Base-by-base conservation (phyloP, 2,888 invertebrate species). In the Drosophila prolongata region DNA sequence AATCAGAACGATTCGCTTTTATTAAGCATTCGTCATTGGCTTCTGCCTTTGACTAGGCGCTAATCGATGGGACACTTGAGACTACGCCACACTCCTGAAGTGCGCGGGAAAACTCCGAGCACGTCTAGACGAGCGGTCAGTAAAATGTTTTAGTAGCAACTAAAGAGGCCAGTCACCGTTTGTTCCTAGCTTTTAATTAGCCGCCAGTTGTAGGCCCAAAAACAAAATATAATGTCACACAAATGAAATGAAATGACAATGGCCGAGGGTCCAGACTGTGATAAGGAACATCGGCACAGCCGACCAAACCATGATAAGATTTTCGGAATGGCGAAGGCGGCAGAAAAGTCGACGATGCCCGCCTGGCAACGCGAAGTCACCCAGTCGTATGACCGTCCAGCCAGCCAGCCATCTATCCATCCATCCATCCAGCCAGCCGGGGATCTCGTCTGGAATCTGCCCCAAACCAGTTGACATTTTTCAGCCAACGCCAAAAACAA, bases 381-480 rank as follows among this genome's bases (percentile, higher is more conserved):
- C 44, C 42, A 37, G 19, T 44, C 14, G 16, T 11, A 30, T 8
- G 30, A 30, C 49, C 30, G 2, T 10, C 14, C 47, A 14, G 13
- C 35, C 34, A 43, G n/a, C 42, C 27, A 44, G 44, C 16, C 30
- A 16, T 16, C 16, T 16, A 16, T 1, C 16, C 30, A 11, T 11
- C 49, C 14, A 3, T 14, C 14, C 30, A 14, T 10, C 27, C 40
- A 43, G 16, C 42, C 27, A 46, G 46, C 13, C 34, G 56, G 59
- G 38, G n/a, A 61, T 40, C 38, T 27, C 50, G 37, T 19, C 43
- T 50, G 14, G 10, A 30, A 43, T 65, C 66, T 65, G 50, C 43
- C 30, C n/a, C 38, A 52, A 81, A 68, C 68, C 68, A 56, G 76
- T 62, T 66, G 62, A 53, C 37, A 68, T 47, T 40, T 46, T 34